Evolutionary conservation across 2,797 vertebrate genomes (phyloP).

Genomic region (Anniella stebbinsi): DNA sequence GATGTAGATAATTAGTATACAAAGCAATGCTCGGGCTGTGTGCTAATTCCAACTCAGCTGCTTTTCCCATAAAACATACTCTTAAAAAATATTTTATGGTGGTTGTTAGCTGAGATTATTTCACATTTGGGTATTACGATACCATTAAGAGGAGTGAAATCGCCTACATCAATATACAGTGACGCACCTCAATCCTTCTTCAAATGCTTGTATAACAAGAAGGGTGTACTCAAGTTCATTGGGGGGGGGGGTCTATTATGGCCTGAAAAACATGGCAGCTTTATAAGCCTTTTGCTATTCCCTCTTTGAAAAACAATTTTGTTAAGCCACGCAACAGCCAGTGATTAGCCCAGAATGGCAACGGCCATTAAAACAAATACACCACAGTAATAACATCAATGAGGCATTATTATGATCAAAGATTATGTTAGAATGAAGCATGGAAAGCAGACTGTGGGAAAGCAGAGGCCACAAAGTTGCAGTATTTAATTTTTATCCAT

Average conservation of each 20-base stretch:
- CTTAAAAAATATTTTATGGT: constrained; percentile 47
- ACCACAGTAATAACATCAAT: neutral
- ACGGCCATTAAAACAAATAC: neutral
- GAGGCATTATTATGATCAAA: neutral
- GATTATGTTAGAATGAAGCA: neutral
- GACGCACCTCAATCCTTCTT: neutral
- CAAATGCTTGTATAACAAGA: accelerated
- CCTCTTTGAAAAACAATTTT: neutral
- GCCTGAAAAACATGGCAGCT: neutral
- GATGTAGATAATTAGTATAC: constrained; percentile 74
- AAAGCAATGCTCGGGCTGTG: constrained; percentile 33
- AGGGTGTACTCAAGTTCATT: neutral
- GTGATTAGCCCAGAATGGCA: neutral
- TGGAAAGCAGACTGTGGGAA: neutral
- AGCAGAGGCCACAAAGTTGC: neutral
- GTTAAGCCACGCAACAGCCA: neutral
- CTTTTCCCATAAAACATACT: constrained; percentile 41
- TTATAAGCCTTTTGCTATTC: neutral
- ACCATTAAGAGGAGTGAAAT: constrained; percentile 22
- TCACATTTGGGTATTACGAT: neutral
- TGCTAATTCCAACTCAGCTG: constrained; percentile 59
- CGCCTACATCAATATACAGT: accelerated
- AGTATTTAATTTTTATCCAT: neutral
- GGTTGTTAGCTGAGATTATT: constrained; percentile 19
- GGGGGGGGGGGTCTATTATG: neutral